These are phyloP conservation scores for Masnerella sp. DNA, from an alignment of 2,888 invertebrate species.

Conservation along the genomic window DNA sequence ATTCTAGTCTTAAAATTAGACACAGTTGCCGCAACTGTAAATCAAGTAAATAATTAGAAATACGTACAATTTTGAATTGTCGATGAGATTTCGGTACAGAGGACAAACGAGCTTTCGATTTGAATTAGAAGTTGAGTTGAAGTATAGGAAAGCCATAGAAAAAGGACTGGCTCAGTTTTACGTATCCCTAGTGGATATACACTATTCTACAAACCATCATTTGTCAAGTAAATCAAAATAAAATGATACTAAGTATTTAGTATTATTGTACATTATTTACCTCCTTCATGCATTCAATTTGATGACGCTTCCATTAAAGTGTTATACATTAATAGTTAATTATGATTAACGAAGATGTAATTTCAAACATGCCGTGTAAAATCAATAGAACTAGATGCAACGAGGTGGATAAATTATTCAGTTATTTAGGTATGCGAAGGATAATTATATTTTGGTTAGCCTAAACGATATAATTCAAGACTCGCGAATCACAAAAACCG, in stretches of 20 bases:
- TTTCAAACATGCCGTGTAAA: constrained; percentile 21
- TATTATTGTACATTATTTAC: neutral
- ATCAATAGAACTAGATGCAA: constrained; percentile 22
- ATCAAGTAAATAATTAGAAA: constrained; percentile 2
- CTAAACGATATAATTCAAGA: constrained; percentile 8
- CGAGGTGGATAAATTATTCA: constrained; percentile 27
- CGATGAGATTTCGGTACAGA: neutral
- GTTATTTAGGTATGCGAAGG: constrained; percentile 13
- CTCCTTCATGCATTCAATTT: neutral
- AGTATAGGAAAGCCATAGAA: neutral
- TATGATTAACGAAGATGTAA: constrained; percentile 34
- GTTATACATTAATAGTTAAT: constrained; percentile 15
- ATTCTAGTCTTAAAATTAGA: constrained; percentile 15
- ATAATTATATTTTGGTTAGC: constrained; percentile 16
- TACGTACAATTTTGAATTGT: constrained; percentile 15
- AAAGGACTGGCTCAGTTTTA: neutral
- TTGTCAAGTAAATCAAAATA: constrained; percentile 21
- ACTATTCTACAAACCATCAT: constrained; percentile 8
- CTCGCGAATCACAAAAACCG: neutral
- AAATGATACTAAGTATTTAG: constrained; percentile 9
- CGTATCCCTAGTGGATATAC: neutral
- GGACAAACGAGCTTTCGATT: neutral
- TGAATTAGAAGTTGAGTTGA: neutral
- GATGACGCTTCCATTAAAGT: neutral
- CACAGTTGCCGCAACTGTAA: constrained; percentile 24